Base-by-base conservation (phyloP, 2,113 vertebrate genomes). In the Daubentonia madagascariensis region DNA sequence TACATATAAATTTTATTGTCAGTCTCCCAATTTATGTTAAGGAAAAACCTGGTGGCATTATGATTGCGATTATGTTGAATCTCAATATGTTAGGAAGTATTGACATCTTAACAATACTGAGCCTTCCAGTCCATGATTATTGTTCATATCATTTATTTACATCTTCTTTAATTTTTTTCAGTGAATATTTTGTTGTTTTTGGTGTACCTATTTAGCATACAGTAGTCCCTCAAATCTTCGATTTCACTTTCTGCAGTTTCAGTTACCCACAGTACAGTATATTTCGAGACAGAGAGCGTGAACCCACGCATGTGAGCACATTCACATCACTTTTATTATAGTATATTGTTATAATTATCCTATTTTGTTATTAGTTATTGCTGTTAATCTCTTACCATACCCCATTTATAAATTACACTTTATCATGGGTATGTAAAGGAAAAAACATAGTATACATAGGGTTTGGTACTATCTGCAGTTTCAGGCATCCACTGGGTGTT, bases 1-100 rank as follows among this genome's bases (percentile, higher is more conserved):
- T 91, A 85, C 50, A 67, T 97, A 43, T 54, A 79, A 16, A 86
- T 95, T 93, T 95, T 76, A 85, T 83, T 85, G 59, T 78, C 32
- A 57, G 11, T 73, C 94, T 85, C 3, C 93, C 89, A 89, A 70
- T 81, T 85, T 97, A 32, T 96, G 20, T 85, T 91, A 32, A 70
- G 63, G 91, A 83, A 95, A 80, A 35, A 2, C 13, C 45, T 32
- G 0, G 8, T 85, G 48, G 12, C 6, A 22, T 54, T 67, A 23
- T 91, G 52, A 54, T 28, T 85, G 32, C 88, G 8, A 85, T 93
- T 81, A 75, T 2, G 50, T 3, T 25, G 9, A 92, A 85, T 85
- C 54, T 28, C 30, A 67, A 11, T 61, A 37, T 8, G 1, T 1
- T 76, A 40, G 40, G 48, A 80, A 81, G 28, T 63, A 67, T 23